Evolutionary conservation across 2,113 vertebrate species (phyloP), one percentile per base, ranked within the genome.

Genomic region (Indicator maculatus): DNA sequence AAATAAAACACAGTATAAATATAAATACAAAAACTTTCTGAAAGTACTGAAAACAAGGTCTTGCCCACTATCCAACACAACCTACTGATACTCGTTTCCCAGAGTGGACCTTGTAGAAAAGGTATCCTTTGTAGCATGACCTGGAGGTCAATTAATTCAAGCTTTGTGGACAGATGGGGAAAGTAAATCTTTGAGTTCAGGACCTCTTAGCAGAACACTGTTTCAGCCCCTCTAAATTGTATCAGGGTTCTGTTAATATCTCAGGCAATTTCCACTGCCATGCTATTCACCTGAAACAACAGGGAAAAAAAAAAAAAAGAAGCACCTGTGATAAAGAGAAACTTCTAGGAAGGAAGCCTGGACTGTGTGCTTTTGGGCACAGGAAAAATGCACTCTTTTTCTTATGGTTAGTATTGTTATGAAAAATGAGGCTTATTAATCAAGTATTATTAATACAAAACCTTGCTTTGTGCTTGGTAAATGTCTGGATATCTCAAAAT

Each of bases 131-230:
- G 71, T 71, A 89, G 39, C 15, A 33, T 28, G 53, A 90, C 85
- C 75, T 88, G 55, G 23, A 71, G 72, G 59, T 90, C 91, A 94
- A 31, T n/a, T 82, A 88, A 93, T 94, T 80, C 83, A 72, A 77
- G 36, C 39, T 75, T 73, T 67, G 30, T 86, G 55, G 75, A 88
- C 88, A 28, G 82, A 83, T 53, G 53, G 58, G 71, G 75, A 91
- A 71, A 93, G 67, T 17, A 80, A 87, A 79, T 90, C 83, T 82
- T 63, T 27, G 47, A 93, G 88, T 86, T 95, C 89, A 95, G 39
- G 84, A 81, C 72, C 84, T 88, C 93, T 83, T 76, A 72, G 58
- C 41, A 83, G 79, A 93, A 90, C 70, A 81, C 33, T 89, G 65
- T 77, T 53, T 95, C 85, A 58, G 16, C 23, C 27, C 14, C 47